Percentiles rank a stretch among this genome's conserved stretches.
Conservation (phyloP, 2,113 vertebrate species). For the Spilogale gracilis region DNA sequence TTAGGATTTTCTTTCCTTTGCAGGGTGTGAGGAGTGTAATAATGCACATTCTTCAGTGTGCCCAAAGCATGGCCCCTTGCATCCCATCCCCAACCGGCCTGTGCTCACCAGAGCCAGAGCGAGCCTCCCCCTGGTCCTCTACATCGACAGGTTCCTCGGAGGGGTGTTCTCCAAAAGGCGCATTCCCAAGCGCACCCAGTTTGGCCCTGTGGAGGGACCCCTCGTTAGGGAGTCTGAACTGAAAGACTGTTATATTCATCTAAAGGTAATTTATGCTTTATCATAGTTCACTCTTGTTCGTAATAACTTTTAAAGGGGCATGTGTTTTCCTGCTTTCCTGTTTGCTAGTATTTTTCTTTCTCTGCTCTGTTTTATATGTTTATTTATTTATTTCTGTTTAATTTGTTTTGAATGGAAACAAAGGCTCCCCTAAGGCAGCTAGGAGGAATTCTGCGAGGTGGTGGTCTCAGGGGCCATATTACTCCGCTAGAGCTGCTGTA, state of each 20-base stretch:
- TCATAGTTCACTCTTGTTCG: background rate
- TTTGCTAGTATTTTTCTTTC: conserved; percentile 38
- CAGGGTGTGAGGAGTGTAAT: conserved; percentile 99
- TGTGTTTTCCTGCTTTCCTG: background rate
- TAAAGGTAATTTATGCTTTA: conserved; percentile 90
- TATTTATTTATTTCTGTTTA: background rate
- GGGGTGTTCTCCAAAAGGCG: conserved; percentile 97
- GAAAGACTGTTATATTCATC: conserved; percentile 94
- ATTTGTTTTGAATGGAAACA: conserved; percentile 12
- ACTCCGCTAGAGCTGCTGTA: background rate
- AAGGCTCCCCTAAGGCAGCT: too few relatives aligned
- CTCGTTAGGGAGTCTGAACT: conserved; percentile 93
- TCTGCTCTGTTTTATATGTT: background rate
- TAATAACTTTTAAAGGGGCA: background rate
- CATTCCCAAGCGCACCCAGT: conserved; percentile 98
- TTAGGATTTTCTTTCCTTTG: conserved; percentile 54
- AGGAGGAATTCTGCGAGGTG: background rate
- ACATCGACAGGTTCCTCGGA: conserved; percentile 96
- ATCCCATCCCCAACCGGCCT: conserved; percentile 96
- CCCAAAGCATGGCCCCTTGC: conserved; percentile 94
- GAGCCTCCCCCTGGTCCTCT: conserved; percentile 96
- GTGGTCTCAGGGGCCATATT: background rate
- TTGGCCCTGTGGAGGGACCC: conserved; percentile 96
- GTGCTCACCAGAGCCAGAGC: conserved; percentile 96
- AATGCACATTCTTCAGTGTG: conserved; percentile 93